Conservation (phyloP, 2,888 invertebrate species). For the Cheiracanthium punctorium region DNA sequence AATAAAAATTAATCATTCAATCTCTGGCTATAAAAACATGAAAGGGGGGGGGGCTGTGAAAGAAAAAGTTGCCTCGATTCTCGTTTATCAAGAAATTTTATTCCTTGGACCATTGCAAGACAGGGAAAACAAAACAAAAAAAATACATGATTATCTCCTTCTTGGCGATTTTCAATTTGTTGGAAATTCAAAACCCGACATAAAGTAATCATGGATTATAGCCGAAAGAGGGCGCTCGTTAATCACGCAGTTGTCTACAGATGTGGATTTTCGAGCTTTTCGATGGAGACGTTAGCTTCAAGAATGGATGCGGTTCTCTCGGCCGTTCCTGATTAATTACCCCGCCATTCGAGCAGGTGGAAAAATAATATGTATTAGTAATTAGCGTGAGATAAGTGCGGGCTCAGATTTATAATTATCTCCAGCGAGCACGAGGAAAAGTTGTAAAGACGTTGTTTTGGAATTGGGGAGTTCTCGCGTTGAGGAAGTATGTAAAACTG, state of each 20-base stretch:
- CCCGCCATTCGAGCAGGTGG: neutral
- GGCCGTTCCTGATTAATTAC: slow-evolving; percentile 52
- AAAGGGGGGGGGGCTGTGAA: no score
- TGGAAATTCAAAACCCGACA: neutral
- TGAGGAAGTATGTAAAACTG: no score
- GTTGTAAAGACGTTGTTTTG: no score
- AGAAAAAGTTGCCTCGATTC: no score
- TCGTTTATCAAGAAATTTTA: neutral
- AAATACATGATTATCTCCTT: neutral
- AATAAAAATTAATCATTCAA: slow-evolving; percentile 1
- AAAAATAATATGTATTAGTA: neutral
- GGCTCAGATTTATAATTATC: no score
- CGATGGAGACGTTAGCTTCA: slow-evolving; percentile 41
- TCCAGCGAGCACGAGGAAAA: no score
- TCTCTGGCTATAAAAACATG: no score
- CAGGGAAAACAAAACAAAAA: no score
- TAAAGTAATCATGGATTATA: neutral
- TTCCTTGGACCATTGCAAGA: no score
- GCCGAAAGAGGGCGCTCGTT: slow-evolving; percentile 51
- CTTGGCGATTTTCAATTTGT: neutral
- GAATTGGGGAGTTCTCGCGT: no score
- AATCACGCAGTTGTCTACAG: slow-evolving; percentile 48
- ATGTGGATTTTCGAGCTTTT: slow-evolving; percentile 39
- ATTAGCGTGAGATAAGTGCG: neutral
- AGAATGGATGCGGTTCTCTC: slow-evolving; percentile 26